These are phyloP conservation scores for Leptura quadrifasciata DNA, from an alignment of 2,888 invertebrate genomes.

Conservation along the genomic window DNA sequence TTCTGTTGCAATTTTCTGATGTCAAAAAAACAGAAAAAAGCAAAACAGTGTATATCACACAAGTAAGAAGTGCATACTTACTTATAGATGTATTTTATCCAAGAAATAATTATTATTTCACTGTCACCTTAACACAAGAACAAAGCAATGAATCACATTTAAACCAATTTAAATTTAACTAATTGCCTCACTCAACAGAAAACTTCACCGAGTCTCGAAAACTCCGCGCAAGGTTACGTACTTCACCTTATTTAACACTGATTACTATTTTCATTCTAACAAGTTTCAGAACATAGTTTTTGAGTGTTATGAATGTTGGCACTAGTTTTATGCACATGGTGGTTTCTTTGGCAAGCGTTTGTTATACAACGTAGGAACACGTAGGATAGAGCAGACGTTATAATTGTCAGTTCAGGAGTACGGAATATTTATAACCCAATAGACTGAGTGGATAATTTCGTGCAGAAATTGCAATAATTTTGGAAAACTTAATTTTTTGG, in stretches of 20 bases:
- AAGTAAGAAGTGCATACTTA: background rate
- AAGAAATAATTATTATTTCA: slow-evolving; percentile 20
- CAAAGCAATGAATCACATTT: slow-evolving; percentile 20
- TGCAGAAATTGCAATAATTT: background rate
- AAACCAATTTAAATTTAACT: slow-evolving; percentile 10
- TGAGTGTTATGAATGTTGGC: slow-evolving; percentile 50
- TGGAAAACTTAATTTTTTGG: no score
- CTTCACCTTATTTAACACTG: slow-evolving; percentile 17
- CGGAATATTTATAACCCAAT: background rate
- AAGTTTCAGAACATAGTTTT: slow-evolving; percentile 38
- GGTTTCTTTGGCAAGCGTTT: slow-evolving; percentile 48
- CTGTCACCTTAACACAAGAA: slow-evolving; percentile 19
- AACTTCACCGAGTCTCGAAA: slow-evolving; percentile 22
- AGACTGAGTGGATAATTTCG: background rate
- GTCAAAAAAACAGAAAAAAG: background rate
- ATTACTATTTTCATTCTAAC: slow-evolving; percentile 34
- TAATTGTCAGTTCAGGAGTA: slow-evolving; percentile 29
- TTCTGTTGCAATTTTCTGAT: no score
- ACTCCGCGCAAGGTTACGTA: slow-evolving; percentile 4
- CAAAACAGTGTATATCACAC: background rate
- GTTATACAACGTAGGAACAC: slow-evolving; percentile 47
- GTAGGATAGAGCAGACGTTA: slow-evolving; percentile 36
- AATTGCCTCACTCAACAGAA: slow-evolving; percentile 12
- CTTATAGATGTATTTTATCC: background rate
- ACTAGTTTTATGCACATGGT: slow-evolving; percentile 47